phyloP scores from a whole-genome alignment of 2,888 invertebrate genomes.

The Antheraea assamensis region DNA sequence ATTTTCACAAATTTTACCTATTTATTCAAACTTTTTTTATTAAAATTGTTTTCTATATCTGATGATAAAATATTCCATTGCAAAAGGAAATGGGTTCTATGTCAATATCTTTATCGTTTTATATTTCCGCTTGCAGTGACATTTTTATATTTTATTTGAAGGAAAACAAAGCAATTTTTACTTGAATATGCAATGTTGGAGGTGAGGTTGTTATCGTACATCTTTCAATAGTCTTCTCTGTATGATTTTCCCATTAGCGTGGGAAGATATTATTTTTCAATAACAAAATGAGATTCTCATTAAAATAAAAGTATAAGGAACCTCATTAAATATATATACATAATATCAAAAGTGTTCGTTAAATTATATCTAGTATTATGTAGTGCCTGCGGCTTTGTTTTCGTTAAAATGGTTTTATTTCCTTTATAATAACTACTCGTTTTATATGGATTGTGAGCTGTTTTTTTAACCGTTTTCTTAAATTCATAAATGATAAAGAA shows the following conservation, averaged over 20 bases:
- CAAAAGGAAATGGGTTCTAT: slow-evolving; percentile 33
- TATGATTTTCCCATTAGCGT: slow-evolving; percentile 51
- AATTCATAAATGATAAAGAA: no score
- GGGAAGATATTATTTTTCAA: slow-evolving; percentile 36
- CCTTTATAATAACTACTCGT: no score
- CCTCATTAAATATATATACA: slow-evolving; percentile 23
- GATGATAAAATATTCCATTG: slow-evolving; percentile 6
- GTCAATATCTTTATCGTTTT: slow-evolving; percentile 39
- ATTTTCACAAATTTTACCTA: no score
- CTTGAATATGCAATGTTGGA: slow-evolving; percentile 47
- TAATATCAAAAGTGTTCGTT: no score
- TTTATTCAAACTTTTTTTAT: no score
- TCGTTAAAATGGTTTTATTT: no score
- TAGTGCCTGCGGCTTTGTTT: no score
- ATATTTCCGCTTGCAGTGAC: slow-evolving; percentile 32
- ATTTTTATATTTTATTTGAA: slow-evolving; percentile 39
- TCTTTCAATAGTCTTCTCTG: slow-evolving; percentile 32
- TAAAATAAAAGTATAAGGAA: slow-evolving; percentile 32
- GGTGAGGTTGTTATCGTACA: slow-evolving; percentile 49
- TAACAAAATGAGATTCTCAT: slow-evolving; percentile 27
- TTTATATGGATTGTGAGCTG: no score
- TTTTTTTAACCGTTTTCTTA: no score
- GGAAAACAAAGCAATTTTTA: slow-evolving; percentile 51
- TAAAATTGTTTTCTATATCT: neutral
- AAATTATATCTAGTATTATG: no score